A percentile compares a stretch with the other conserved stretches of the same genome.
Conservation (phyloP, 2,113 vertebrate species). For the Malurus melanocephalus region DNA sequence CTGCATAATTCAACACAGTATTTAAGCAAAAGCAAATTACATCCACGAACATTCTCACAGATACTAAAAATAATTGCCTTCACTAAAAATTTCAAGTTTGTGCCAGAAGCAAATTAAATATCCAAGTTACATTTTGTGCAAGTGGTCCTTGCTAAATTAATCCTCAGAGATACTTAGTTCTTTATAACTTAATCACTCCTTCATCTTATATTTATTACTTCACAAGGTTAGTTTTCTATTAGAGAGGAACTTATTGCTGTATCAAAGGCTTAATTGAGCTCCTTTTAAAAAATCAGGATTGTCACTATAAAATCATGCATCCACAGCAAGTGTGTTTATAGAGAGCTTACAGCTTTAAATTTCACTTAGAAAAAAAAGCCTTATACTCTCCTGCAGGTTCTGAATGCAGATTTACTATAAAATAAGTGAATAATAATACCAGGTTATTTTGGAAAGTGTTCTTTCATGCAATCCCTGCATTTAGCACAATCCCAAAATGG, state of each 20-base stretch:
- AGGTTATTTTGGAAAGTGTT: constrained; percentile 83
- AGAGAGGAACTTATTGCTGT: constrained; percentile 55
- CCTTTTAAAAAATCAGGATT: constrained; percentile 69
- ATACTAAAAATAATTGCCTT: constrained; percentile 23
- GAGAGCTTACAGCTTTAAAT: constrained; percentile 74
- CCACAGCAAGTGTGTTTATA: constrained; percentile 63
- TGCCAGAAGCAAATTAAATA: constrained; percentile 59
- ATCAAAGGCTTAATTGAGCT: constrained; percentile 71
- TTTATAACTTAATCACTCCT: constrained; percentile 40
- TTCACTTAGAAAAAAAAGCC: constrained; percentile 67
- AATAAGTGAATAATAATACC: constrained; percentile 84
- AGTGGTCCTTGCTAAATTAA: constrained; percentile 17
- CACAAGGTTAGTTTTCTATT: constrained; percentile 56
- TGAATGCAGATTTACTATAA: constrained; percentile 83
- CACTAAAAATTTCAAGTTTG: constrained; percentile 23
- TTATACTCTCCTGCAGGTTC: constrained; percentile 72
- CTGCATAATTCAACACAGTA: background rate
- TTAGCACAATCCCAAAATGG: constrained; percentile 94
- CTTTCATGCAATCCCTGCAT: constrained; percentile 83
- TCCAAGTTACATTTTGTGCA: constrained; percentile 27
- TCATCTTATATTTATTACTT: constrained; percentile 38
- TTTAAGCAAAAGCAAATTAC: background rate
- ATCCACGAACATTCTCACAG: constrained; percentile 4
- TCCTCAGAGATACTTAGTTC: constrained; percentile 35
- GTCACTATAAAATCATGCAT: constrained; percentile 71